Conservation (phyloP, 2,888 invertebrate species). For the Hypomecis punctinalis region DNA sequence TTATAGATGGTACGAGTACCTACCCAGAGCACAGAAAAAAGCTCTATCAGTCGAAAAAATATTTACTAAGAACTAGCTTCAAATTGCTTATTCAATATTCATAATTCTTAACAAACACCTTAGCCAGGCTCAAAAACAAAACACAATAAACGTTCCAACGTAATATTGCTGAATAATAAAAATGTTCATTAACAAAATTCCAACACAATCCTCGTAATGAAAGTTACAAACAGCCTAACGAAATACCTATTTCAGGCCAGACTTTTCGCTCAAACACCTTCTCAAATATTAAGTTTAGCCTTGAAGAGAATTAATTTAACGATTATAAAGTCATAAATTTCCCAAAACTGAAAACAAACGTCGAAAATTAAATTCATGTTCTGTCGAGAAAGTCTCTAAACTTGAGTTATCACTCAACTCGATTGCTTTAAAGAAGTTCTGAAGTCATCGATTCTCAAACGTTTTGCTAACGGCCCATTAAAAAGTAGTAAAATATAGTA, state of each 20-base stretch:
- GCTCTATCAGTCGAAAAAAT: too few relatives aligned
- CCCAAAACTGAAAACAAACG: constrained; percentile 18
- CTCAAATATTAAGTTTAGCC: constrained; percentile 1
- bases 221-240: not conserved
- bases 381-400: constrained; percentile 9
- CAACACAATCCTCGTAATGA: not conserved
- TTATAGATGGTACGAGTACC: too few relatives aligned
- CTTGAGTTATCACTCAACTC: constrained; percentile 21
- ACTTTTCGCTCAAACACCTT: constrained; percentile 2
- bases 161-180: not conserved
- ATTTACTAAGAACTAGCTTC: too few relatives aligned
- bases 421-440: constrained; percentile 12
- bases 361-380: constrained; percentile 24
- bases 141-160: not conserved
- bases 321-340: constrained; percentile 18
- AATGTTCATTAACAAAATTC: not conserved
- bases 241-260: constrained; percentile 9
- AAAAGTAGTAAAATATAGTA: too few relatives aligned
- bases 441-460: too few relatives aligned
- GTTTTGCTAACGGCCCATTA: too few relatives aligned
- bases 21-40: too few relatives aligned
- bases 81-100: too few relatives aligned
- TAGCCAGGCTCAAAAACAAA: not conserved
- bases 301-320: constrained; percentile 22
- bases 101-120: not conserved